Base-by-base conservation (phyloP, 1,140 invertebrate species). In the Yoshiicerus persimilis region DNA sequence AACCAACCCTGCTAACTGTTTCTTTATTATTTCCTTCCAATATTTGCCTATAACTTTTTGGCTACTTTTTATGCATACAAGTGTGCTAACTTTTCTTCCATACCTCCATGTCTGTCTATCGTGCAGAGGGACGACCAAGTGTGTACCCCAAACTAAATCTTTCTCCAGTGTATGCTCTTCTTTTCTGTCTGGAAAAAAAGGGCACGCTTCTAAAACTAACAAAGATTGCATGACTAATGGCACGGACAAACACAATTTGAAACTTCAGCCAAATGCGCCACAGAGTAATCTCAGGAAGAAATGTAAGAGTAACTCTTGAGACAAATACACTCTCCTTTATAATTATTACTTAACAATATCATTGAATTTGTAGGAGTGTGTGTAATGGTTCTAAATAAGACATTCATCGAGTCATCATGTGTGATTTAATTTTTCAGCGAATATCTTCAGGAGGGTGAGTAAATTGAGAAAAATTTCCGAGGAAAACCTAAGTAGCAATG, bases 371-470 rank as follows among this genome's bases (percentile, higher is more conserved):
- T 34, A 9, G 10, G 1, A 34, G 5, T 87, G 1, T 75, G 11
- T 16, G 13, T 10, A 27, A 30, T 23, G 20, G 16, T 41, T 41
- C 16, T 4, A 30, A 39, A 23, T 23, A 32, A 62, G 10, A 25
- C 10, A 11, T 16, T 30, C 4, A 66, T 32, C 5, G 11, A 30
- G 3, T 16, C 38, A 87, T 11, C n/a, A 75, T 62, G 27, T 80
- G 16, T 75, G 77, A 36, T 86, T 32, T 2, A 25, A 30, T 85
- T 84, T n/a, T 87, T 5, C 34, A 90, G 89, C 87, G 89, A 90
- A 77, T 90, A 90, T 90, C 89, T 90, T 90, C 88, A 89, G 77
- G 87, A 89, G 84, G 87, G 80, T 86, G 47, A 87, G 88, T 89
- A 89, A 80, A 80, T 86, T 90, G 25, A 85, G 80, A 36, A 90